phyloP scores from a whole-genome alignment of 2,797 vertebrate genomes.

The Apogon talboti region DNA sequence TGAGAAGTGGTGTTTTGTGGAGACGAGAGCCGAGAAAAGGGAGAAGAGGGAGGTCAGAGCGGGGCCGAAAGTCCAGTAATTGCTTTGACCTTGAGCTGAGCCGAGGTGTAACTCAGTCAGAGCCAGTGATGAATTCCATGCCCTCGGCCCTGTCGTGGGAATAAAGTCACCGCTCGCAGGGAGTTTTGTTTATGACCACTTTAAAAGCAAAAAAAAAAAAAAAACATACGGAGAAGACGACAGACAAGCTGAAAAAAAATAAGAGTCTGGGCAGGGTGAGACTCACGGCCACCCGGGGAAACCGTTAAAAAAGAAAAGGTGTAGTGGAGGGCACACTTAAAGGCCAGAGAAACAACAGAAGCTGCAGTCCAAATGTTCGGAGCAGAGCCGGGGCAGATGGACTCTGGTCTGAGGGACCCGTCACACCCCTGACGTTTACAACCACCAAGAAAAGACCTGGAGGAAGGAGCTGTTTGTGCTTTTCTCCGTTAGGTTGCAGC shows the following conservation, averaged over 20 bases:
- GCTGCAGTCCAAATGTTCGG: too few species aligned
- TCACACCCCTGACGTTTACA: too few species aligned
- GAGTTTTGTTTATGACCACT: constrained; percentile 66
- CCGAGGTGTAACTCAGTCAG: constrained; percentile 65
- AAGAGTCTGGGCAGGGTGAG: constrained; percentile 10
- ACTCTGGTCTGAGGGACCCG: constrained; percentile 22
- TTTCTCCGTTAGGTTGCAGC: too few species aligned
- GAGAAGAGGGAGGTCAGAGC: constrained; percentile 54
- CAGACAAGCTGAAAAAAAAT: not conserved
- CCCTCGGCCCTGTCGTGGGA: constrained; percentile 44
- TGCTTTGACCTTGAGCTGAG: constrained; percentile 76
- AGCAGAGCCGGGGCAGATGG: constrained; percentile 26
- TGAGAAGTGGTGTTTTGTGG: constrained; percentile 44
- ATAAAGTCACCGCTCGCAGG: constrained; percentile 53
- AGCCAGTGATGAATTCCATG: constrained; percentile 71
- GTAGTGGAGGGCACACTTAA: constrained; percentile 37
- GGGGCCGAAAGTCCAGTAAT: constrained; percentile 71
- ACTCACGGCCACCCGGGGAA: constrained; percentile 32
- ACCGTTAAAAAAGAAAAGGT: constrained; percentile 34
- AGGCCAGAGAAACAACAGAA: constrained; percentile 36
- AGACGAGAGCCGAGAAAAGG: constrained; percentile 32
- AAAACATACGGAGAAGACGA: constrained; percentile 22
- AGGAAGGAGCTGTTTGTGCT: too few species aligned
- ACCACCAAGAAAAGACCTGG: too few species aligned
- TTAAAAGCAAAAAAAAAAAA: too few species aligned